A percentile compares a stretch with the other conserved stretches of the same genome.
Conservation (phyloP, 2,888 invertebrate species). For the Catotricha subobsoleta region DNA sequence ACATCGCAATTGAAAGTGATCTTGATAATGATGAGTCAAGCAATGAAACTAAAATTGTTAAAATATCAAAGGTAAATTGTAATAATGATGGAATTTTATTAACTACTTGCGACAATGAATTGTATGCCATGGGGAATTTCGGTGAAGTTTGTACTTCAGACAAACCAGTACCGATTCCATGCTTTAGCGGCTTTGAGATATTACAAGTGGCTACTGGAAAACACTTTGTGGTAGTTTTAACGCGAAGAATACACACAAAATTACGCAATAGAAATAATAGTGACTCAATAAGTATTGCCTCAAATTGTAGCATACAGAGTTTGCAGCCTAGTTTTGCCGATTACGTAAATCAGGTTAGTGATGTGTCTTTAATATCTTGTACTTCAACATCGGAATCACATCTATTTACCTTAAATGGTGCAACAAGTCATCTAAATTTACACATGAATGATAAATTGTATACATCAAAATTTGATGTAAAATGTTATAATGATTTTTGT, state of each 20-base stretch:
- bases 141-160: conserved; percentile 28
- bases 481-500: too few species aligned
- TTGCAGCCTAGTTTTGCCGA: too few species aligned
- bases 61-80: conserved; percentile 17
- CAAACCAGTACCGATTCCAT: conserved; percentile 43
- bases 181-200: conserved; percentile 49
- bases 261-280: not conserved
- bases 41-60: not conserved
- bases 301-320: too few species aligned
- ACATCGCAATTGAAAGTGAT: not conserved
- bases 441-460: too few species aligned
- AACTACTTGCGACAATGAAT: conserved; percentile 18
- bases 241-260: conserved; percentile 38
- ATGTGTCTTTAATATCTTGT: too few species aligned
- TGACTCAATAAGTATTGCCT: not conserved
- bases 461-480: too few species aligned
- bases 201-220: conserved; percentile 54
- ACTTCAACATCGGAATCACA: not conserved
- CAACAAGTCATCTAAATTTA: too few species aligned
- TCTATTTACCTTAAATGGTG: too few species aligned
- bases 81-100: conserved; percentile 25
- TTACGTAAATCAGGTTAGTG: too few species aligned
- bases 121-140: conserved; percentile 25
- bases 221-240: conserved; percentile 57
- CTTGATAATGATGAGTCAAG: not conserved